These are phyloP conservation scores for Akabosia matsudoensis DNA, from an alignment of 1,140 invertebrate species.

Conservation along the genomic window DNA sequence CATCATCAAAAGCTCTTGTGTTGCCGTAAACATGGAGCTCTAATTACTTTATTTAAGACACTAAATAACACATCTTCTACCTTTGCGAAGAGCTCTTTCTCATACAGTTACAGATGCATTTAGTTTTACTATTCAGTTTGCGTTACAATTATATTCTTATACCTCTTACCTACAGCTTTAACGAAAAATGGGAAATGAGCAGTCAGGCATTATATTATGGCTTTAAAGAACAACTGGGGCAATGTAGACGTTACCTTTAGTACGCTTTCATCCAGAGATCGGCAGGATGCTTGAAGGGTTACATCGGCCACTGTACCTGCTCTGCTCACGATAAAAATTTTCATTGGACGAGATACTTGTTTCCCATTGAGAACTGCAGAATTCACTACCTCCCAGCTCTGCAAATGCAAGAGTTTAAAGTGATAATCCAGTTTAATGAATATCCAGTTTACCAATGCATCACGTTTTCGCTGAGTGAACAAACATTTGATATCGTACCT, in stretches of 20 bases:
- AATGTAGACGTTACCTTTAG: constrained; percentile 71
- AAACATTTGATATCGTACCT: constrained; percentile 68
- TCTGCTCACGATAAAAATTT: constrained; percentile 90
- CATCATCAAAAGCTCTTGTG: constrained; percentile 6
- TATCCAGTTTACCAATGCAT: too few species aligned
- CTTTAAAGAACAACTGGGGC: too few species aligned
- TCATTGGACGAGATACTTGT: constrained; percentile 90
- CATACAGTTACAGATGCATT: too few species aligned
- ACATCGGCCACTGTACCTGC: constrained; percentile 91
- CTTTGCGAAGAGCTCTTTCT: background rate
- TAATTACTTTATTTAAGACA: background rate
- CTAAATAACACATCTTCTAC: background rate
- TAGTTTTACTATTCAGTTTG: too few species aligned
- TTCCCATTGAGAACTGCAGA: constrained; percentile 89
- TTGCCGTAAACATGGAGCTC: background rate
- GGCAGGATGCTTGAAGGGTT: constrained; percentile 89
- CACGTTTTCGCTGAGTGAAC: too few species aligned
- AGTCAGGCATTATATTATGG: too few species aligned
- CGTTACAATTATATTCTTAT: too few species aligned
- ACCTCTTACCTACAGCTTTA: too few species aligned
- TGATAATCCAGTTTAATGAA: too few species aligned
- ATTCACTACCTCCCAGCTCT: constrained; percentile 95
- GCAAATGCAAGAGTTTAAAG: constrained; percentile 49
- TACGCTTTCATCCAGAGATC: constrained; percentile 91
- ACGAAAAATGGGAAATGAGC: too few species aligned